These are phyloP conservation scores for Drosophila cardini DNA, from an alignment of 1,140 invertebrate species.

Conservation along the genomic window DNA sequence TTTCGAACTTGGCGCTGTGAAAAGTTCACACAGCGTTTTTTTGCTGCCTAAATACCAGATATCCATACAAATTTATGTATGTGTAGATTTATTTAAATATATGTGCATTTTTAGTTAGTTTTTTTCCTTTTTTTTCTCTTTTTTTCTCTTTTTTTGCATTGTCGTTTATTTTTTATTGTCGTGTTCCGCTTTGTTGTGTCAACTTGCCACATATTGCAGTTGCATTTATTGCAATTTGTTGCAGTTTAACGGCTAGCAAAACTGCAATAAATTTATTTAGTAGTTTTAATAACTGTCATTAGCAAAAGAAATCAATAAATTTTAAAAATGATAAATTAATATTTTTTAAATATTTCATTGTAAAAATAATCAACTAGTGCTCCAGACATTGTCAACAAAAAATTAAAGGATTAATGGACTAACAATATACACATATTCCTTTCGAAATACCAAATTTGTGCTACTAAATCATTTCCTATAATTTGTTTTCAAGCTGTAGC, in stretches of 20 bases:
- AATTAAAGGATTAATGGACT: no score
- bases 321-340: no score
- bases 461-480: no score
- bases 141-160: not conserved
- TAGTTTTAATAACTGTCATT: not conserved
- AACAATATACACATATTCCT: no score
- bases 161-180: not conserved
- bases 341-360: no score
- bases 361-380: no score
- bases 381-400: no score
- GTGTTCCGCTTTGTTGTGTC: slow-evolving; percentile 47
- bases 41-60: slow-evolving; percentile 18
- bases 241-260: slow-evolving; percentile 20
- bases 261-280: not conserved
- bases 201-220: slow-evolving; percentile 14
- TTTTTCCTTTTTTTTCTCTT: slow-evolving; percentile 19
- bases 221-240: slow-evolving; percentile 50
- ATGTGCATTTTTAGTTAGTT: not conserved
- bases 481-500: no score
- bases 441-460: no score
- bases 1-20: slow-evolving; percentile 21
- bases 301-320: not conserved
- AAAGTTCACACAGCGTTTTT: slow-evolving; percentile 21
- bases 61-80: not conserved
- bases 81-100: not conserved